phyloP scores from a whole-genome alignment of 2,888 invertebrate genomes.

The Argyresthia albistria region DNA sequence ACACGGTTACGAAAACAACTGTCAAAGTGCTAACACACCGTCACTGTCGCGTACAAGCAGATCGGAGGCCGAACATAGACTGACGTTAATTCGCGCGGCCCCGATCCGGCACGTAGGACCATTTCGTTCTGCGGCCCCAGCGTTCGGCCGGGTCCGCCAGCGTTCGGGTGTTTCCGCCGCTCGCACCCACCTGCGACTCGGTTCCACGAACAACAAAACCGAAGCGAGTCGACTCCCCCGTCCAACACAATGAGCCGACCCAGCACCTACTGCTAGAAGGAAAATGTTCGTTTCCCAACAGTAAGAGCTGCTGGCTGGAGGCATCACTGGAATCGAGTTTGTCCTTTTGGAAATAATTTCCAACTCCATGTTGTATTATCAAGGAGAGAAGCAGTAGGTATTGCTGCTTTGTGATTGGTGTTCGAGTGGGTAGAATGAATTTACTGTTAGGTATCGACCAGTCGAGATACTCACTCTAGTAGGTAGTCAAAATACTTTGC shows the following conservation, averaged over 20 bases:
- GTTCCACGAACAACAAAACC: constrained; percentile 61
- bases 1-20: constrained; percentile 70
- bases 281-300: not conserved
- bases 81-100: constrained; percentile 28
- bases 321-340: too few species aligned
- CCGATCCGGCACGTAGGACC: constrained; percentile 10
- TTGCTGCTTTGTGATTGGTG: too few species aligned
- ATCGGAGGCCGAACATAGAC: constrained; percentile 62
- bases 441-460: too few species aligned
- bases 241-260: constrained; percentile 27
- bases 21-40: constrained; percentile 62
- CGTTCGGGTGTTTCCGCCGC: constrained; percentile 8
- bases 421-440: too few species aligned
- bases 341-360: too few species aligned
- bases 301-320: too few species aligned
- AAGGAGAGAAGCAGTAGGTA: too few species aligned
- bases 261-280: constrained; percentile 3
- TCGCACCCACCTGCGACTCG: constrained; percentile 63
- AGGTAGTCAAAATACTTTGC: too few species aligned
- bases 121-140: constrained; percentile 23
- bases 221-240: constrained; percentile 32
- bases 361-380: too few species aligned
- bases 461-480: too few species aligned
- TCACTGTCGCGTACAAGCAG: constrained; percentile 46
- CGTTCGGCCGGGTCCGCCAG: constrained; percentile 12